phyloP scores from a whole-genome alignment of 2,888 invertebrate genomes.

The Creontiades dilutus region DNA sequence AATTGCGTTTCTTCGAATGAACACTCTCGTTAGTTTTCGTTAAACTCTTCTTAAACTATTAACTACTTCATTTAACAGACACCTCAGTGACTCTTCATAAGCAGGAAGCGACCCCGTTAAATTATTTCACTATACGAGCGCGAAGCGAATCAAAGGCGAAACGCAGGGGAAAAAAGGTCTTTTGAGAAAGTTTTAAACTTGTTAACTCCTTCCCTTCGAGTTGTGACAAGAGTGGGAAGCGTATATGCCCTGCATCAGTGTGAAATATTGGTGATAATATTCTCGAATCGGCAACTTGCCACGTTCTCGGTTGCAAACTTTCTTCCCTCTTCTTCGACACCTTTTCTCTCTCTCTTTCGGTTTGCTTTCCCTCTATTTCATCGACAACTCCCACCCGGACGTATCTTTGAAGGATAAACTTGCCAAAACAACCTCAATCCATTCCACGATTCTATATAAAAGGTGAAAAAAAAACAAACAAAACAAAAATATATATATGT shows the following conservation, averaged over 20 bases:
- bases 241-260: constrained; percentile 20
- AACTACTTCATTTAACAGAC: neutral
- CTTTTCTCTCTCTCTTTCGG: neutral
- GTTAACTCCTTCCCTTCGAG: constrained; percentile 58
- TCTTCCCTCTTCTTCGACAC: constrained; percentile 9
- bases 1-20: too few relatives aligned
- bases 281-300: constrained; percentile 58
- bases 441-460: constrained; percentile 22
- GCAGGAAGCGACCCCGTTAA: neutral
- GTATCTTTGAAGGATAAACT: constrained; percentile 28
- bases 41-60: neutral
- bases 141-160: constrained; percentile 13
- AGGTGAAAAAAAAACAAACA: too few relatives aligned
- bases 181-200: constrained; percentile 57
- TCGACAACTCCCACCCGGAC: neutral
- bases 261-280: constrained; percentile 52
- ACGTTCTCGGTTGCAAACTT: constrained; percentile 18
- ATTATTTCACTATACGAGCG: constrained; percentile 15
- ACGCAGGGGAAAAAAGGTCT: neutral
- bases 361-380: constrained; percentile 1
- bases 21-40: too few relatives aligned
- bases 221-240: constrained; percentile 44
- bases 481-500: too few relatives aligned
- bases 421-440: constrained; percentile 18
- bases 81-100: neutral